Base-by-base conservation (phyloP, 2,113 vertebrate genomes). In the Platichthys flesus region DNA sequence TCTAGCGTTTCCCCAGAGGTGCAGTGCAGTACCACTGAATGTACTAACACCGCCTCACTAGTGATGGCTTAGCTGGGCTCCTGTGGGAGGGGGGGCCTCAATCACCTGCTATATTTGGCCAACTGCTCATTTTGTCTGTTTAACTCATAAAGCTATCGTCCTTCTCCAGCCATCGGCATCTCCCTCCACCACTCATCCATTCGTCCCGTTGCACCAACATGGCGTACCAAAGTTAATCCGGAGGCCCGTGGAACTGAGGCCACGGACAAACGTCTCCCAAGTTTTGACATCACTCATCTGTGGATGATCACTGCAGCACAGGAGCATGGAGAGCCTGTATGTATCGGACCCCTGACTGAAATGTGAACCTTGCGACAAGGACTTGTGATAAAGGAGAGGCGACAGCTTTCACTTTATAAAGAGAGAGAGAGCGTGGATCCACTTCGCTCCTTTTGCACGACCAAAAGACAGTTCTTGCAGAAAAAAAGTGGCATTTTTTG, bases 11-110 rank as follows among this genome's bases (percentile, higher is more conserved):
- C 84, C 78, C 89, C 84, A 88, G 85, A 93, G 83, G 85, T 87
- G 86, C 87, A 90, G 85, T 84, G 85, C 66, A 86, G 82, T 89
- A 82, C 81, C 83, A 16, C 67, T 91, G 89, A 90, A 93, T 92
- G 90, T 92, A 90, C 86, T 58, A 81, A 89, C 82, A 89, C 91
- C 91, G 88, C 91, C 88, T 91, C 87, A 93, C 92, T 93, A 92
- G 92, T 93, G 92, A 93, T 61, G 85, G 88, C 87, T 86, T 57
- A 77, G 75, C 75, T 77, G 74, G 83, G 74, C 83, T 87, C 64
- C 83, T 74, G 70, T 83, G 51, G 71, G 57, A 78, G 86, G 70
- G 40, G 67, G 80, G 74, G 23, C 68, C 67, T 76, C 24, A 58
- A 84, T 87, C 83, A 85, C 73, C 66, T 74, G 68, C 81, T 85